Conservation (phyloP, 2,888 invertebrate species). For the Mythimna impura region DNA sequence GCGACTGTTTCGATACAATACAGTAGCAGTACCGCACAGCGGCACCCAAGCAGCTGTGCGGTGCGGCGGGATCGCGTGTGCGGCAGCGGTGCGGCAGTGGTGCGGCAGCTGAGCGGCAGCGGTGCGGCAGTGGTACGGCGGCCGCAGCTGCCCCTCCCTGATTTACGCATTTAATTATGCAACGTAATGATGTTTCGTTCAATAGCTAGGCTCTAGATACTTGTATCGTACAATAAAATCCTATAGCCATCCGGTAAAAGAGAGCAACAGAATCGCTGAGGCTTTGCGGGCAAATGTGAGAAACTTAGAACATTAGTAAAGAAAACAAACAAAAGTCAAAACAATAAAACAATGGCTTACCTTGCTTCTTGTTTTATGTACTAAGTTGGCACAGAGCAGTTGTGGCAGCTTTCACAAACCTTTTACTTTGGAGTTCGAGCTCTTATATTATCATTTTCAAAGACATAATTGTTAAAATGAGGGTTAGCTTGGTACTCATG, state of each 20-base stretch:
- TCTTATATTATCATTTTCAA: constrained; percentile 6
- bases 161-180: constrained; percentile 57
- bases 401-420: constrained; percentile 2
- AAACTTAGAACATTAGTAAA: constrained; percentile 41
- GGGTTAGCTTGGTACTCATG: neutral
- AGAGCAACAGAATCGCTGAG: neutral
- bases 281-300: neutral
- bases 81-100: too few species aligned
- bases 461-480: neutral
- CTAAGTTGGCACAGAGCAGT: constrained; percentile 15
- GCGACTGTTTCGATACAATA: too few species aligned
- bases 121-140: too few species aligned
- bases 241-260: constrained; percentile 27
- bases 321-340: constrained; percentile 27
- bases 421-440: neutral
- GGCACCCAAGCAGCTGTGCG: too few species aligned
- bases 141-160: constrained; percentile 8
- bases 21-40: too few species aligned
- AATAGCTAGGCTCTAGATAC: constrained; percentile 5
- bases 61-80: too few species aligned
- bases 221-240: constrained; percentile 33
- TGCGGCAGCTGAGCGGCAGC: neutral
- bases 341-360: constrained; percentile 40
- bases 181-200: constrained; percentile 26
- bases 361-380: constrained; percentile 22